Base-by-base conservation (phyloP, 1,140 invertebrate species). In the Harpegnathos saltator region DNA sequence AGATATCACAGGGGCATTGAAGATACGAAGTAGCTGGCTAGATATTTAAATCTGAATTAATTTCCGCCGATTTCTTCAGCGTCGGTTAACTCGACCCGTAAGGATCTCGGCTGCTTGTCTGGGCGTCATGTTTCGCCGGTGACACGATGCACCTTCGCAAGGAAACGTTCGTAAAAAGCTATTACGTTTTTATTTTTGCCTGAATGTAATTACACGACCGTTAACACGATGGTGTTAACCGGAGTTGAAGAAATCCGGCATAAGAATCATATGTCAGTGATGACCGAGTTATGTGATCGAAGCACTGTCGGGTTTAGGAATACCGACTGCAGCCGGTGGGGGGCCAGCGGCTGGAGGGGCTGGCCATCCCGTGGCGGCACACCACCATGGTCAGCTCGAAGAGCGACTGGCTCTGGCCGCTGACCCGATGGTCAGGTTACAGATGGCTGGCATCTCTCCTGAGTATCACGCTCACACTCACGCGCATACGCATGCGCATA, bases 401-500 rank as follows among this genome's bases (percentile, higher is more conserved):
- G 97, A 97, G 91, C 93, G 97, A 83, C 94, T 97, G 86, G 96
- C 96, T 82, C 92, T 97, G 85, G 96, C 96, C 82, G 96, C 96
- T 69, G 97, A 97, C 93, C 96, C 97, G 71, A 96, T 97, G 95
- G 95, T 97, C 88, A 96, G 97, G 68, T 95, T 98, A 82, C 97
- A 98, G 95, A 97, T 98, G 97, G 97, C 97, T 85, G 97, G 97
- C 89, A 97, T 97, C 87, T 97, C 96, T 88, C 97, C 96, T 80
- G 97, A 97, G 94, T 97, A 97, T 93, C 97, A 97, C 92, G 96
- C 97, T 87, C 97, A 97, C 92, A 97, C 97, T 75, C 97, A 98
- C 93, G 97, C 97, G 69, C 97, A 98, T 94, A 97, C 97, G 88
- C 98, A 98, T 95, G 97, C 98, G 89, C 98, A 98, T 95, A 97